Conservation (phyloP, 2,113 vertebrate species). For the Ailuropoda melanoleuca region DNA sequence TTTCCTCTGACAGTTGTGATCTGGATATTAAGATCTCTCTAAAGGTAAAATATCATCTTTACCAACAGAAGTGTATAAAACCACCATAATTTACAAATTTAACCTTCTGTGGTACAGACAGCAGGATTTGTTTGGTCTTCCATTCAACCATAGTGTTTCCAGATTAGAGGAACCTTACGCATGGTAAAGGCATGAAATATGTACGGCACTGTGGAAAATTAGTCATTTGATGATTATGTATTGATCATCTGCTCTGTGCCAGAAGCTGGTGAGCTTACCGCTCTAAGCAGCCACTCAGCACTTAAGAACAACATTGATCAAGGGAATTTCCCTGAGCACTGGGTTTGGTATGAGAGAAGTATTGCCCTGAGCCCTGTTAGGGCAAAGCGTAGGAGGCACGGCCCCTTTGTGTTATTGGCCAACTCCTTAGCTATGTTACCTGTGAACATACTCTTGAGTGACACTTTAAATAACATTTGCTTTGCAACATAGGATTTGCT, state of each 20-base stretch:
- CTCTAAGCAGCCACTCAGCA: background rate
- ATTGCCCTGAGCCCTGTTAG: background rate
- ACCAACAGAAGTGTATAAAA: slow-evolving; percentile 43
- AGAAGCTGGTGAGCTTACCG: slow-evolving; percentile 3
- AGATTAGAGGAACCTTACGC: background rate
- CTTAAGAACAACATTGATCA: background rate
- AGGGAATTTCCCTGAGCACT: background rate
- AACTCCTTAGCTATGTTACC: background rate
- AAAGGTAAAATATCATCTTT: slow-evolving; percentile 42
- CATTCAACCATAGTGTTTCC: background rate
- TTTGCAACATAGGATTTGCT: background rate
- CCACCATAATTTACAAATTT: background rate
- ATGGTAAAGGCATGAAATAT: background rate
- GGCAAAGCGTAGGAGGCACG: background rate
- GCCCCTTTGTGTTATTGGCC: background rate
- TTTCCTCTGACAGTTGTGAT: slow-evolving; percentile 37
- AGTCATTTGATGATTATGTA: slow-evolving; percentile 34
- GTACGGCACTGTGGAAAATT: background rate
- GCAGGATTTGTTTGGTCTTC: background rate
- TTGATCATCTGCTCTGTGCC: slow-evolving; percentile 3
- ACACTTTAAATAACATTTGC: background rate
- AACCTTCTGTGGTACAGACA: background rate
- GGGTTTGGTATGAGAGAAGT: background rate
- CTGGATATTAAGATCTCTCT: slow-evolving; percentile 39
- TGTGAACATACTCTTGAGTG: background rate